Percentiles rank a stretch among this genome's conserved stretches.
phyloP scores from a whole-genome alignment of 30 jellyfish, hydroid and myxozoan species.

The Aurelia aurita region DNA sequence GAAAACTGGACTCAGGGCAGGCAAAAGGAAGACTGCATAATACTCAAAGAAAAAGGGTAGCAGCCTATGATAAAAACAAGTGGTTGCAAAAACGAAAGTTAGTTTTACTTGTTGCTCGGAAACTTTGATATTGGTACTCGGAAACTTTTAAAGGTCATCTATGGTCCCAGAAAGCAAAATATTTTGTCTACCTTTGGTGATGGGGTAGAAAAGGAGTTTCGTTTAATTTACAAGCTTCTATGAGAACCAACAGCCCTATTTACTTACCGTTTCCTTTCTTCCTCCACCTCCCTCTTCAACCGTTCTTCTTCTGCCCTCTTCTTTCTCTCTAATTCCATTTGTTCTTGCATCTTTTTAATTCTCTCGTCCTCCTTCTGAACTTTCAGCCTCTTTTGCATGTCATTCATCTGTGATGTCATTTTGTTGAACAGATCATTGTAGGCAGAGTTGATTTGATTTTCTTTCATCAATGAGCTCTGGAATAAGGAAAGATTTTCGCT shows the following conservation, averaged over 20 bases:
- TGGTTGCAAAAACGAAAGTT: too few relatives aligned
- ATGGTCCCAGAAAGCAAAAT: too few relatives aligned
- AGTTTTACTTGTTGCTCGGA: too few relatives aligned
- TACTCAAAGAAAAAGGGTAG: too few relatives aligned
- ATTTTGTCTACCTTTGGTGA: too few relatives aligned
- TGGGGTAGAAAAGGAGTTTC: too few relatives aligned
- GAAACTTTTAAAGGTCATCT: too few relatives aligned
- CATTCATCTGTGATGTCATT: slow-evolving; percentile 68
- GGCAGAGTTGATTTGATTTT: slow-evolving; percentile 57
- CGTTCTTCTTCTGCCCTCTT: slow-evolving; percentile 84
- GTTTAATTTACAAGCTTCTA: neutral
- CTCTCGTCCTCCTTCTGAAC: slow-evolving; percentile 94
- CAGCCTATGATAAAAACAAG: too few relatives aligned
- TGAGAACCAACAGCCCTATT: neutral
- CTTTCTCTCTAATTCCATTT: slow-evolving; percentile 92
- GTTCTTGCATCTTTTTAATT: slow-evolving; percentile 86
- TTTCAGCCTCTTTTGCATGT: slow-evolving; percentile 72
- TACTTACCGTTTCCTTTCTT: slow-evolving; percentile 46
- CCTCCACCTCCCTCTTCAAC: slow-evolving; percentile 65
- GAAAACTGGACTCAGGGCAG: too few relatives aligned
- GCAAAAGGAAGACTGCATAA: too few relatives aligned
- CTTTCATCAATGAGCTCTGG: slow-evolving; percentile 78
- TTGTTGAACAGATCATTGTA: slow-evolving; percentile 75
- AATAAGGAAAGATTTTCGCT: too few relatives aligned
- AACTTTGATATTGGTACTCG: too few relatives aligned